Base-by-base conservation (phyloP, 2,888 invertebrate species). In the Morpho achilles region DNA sequence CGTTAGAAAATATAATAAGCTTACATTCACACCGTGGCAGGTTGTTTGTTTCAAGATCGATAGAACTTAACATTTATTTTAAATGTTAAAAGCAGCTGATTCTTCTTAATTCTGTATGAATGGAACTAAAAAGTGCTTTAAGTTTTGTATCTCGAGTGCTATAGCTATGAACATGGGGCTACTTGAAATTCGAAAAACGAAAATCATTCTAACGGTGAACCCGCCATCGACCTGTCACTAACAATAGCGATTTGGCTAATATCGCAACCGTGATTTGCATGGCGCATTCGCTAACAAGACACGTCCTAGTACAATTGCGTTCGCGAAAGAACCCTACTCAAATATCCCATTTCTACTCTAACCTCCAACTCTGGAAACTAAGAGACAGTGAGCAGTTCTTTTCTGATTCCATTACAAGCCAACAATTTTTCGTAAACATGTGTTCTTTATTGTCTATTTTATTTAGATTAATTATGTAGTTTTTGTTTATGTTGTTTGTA, bases 241-340 rank as follows among this genome's bases (percentile, higher is more conserved):
- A 74, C 73, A 72, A 71, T 74, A 76, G 75, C 75, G 69, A 74
- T 74, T 74, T 68, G 69, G 69, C 53, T 67, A 73, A 70, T 71
- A 71, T 70, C 68, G 73, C 67, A 67, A 65, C 67, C 70, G 71
- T 67, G 69, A 87, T 89, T 88, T 83, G 81, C 87, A 84, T 87
- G 84, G 78, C 80, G 85, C 87, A 87, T 89, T 89, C 86, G 74
- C 82, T 89, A 88, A 87, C 89, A 87, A 87, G 86, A 88, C 89
- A 90, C 89, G 89, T 89, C 79, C 86, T 78, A 81, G 76, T 81
- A 86, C 84, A 88, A 90, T 89, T 87, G 87, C 87, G 84, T 82
- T 88, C 87, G 83, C 87, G 84, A 88, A 89, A 89, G 87, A 89
- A 87, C 89, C 88, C 87, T 87, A 82, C 86, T 89, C 87, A 88